These are phyloP conservation scores for Phoenoteleia sp. DNA, from an alignment of 2,888 invertebrate species.

Conservation along the genomic window DNA sequence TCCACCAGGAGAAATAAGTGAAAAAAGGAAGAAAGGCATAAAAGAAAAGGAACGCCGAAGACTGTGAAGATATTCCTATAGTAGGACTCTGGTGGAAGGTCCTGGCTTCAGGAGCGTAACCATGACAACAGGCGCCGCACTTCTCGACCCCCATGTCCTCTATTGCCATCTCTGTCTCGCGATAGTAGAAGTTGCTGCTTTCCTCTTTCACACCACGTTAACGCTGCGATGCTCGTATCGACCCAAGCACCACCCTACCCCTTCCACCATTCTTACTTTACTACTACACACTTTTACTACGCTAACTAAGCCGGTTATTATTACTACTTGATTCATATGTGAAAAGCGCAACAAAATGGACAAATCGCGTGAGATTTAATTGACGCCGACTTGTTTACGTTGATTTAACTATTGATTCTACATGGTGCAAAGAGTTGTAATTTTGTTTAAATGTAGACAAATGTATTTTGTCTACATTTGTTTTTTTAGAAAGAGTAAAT, in stretches of 20 bases:
- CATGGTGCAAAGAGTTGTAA: no score
- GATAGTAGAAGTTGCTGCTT: conserved; percentile 57
- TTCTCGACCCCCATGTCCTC: conserved; percentile 23
- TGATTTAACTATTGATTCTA: no score
- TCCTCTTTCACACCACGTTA: conserved; percentile 76
- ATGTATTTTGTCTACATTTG: no score
- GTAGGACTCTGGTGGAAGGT: conserved; percentile 77
- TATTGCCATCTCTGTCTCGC: conserved; percentile 31
- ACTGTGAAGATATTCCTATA: conserved; percentile 59
- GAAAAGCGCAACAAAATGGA: conserved; percentile 74
- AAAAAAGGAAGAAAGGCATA: conserved; percentile 24
- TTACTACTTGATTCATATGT: conserved; percentile 79
- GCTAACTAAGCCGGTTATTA: conserved; percentile 64
- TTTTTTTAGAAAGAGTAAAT: no score
- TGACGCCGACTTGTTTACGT: conserved; percentile 68
- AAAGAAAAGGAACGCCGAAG: no score
- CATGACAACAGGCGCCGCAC: conserved; percentile 79
- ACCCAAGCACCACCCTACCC: conserved; percentile 75
- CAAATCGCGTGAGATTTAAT: conserved; percentile 79
- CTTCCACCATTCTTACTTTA: conserved; percentile 33
- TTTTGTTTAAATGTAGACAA: no score
- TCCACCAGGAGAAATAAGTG: background rate
- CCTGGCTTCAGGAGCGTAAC: conserved; percentile 77
- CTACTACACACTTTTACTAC: conserved; percentile 72
- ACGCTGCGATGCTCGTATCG: conserved; percentile 80